Base-by-base conservation (phyloP, 2,797 vertebrate species). In the Gymnocypris eckloni region DNA sequence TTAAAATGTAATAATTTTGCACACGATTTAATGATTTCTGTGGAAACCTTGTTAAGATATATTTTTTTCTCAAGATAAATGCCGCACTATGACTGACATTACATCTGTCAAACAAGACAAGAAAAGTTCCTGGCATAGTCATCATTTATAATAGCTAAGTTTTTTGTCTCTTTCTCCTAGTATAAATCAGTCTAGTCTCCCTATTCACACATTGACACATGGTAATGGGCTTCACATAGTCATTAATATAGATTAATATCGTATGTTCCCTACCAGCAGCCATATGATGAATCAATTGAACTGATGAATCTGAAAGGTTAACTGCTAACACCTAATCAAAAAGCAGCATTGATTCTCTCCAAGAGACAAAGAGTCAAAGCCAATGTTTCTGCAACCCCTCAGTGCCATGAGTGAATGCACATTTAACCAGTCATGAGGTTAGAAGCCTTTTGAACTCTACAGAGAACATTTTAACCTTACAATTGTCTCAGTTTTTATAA, bases 11-110 rank as follows among this genome's bases (percentile, higher is more conserved):
- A 69, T 20, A 48, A 33, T 48, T 48, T 59, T 76, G 50, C 61
- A 15, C 15, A 80, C 15, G 18, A 77, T 72, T 77, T 79, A 85
- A 82, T 82, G 50, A 81, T 72, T 82, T 85, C 43, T 52, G 78
- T 72, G n/a, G 43, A 88, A 67, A 43, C 79, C 52, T 73, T 78
- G 79, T 56, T 81, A 82, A 33, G 41, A n/a, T 52, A 50, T 70
- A 6, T 33, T 52, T 6, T 52, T 22, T 73, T 82, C 66, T 72
- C 54, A 45, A 11, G 54, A 79, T 56, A 48, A 78, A 82, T 70
- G 39, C 67, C 50, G 25, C 6, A 6, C 28, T 48, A 81, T 69
- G 43, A 75, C 11, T 22, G 18, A 77, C 18, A 22, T 52, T 28
- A 83, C 61, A 82, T 56, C 15, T 70, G 33, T 43, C 18, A 20